phyloP scores from a whole-genome alignment of 2,888 invertebrate species.

The Opisthograptis luteolata region DNA sequence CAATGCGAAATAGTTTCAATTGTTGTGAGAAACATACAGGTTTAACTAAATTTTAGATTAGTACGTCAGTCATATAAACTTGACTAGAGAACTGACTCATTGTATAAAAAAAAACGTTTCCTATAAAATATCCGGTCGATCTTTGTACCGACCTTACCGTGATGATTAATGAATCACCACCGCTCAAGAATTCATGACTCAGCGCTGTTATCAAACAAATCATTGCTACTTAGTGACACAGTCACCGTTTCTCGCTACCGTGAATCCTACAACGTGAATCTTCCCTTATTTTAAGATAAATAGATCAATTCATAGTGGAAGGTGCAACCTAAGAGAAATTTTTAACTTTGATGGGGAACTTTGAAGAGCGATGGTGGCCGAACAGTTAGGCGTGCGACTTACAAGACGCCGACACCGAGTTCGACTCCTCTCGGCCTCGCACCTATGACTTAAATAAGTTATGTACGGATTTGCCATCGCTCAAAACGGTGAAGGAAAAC shows the following conservation, averaged over 20 bases:
- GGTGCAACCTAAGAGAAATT: too few species aligned
- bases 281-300: too few species aligned
- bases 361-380: too few species aligned
- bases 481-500: too few species aligned
- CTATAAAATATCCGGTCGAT: conserved; percentile 47
- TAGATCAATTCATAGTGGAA: too few species aligned
- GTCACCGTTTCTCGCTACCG: conserved; percentile 29
- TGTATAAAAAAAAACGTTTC: conserved; percentile 43
- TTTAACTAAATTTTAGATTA: conserved; percentile 5
- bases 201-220: conserved; percentile 57
- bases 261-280: conserved; percentile 28
- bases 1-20: conserved; percentile 22
- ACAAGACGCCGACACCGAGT: too few species aligned
- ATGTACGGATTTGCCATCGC: too few species aligned
- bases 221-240: conserved; percentile 47
- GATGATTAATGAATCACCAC: conserved; percentile 40
- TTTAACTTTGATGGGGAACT: too few species aligned
- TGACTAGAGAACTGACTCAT: conserved; percentile 23
- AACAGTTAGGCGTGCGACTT: too few species aligned
- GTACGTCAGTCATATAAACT: conserved; percentile 20
- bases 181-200: conserved; percentile 50
- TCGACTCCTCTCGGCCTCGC: too few species aligned
- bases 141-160: conserved; percentile 29
- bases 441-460: too few species aligned
- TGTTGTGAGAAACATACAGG: not conserved